Percentiles rank a stretch among this genome's conserved stretches.
phyloP scores from a whole-genome alignment of 2,888 invertebrate genomes.

The Lasius fuliginosus region DNA sequence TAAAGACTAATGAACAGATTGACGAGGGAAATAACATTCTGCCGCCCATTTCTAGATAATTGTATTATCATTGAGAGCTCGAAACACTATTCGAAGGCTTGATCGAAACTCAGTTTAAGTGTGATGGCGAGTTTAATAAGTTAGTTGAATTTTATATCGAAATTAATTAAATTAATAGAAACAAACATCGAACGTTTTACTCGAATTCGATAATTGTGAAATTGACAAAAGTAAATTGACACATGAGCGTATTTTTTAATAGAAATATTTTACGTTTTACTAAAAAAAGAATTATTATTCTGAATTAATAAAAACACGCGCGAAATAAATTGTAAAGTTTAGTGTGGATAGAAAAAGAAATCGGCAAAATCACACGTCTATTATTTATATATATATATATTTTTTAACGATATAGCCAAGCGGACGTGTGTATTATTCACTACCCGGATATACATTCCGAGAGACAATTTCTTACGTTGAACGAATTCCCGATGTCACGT shows the following conservation, averaged over 20 bases:
- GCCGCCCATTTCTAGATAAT: constrained; percentile 59
- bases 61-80: constrained; percentile 45
- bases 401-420: not conserved
- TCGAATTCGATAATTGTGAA: constrained; percentile 4
- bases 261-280: constrained; percentile 21
- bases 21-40: constrained; percentile 45
- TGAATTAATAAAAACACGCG: constrained; percentile 6
- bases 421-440: not conserved
- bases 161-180: constrained; percentile 23
- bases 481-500: constrained; percentile 18
- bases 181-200: constrained; percentile 21
- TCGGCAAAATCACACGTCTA: constrained; percentile 3
- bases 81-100: constrained; percentile 33
- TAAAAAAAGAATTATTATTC: constrained; percentile 19
- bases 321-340: constrained; percentile 32
- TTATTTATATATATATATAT: constrained; percentile 33
- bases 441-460: constrained; percentile 6
- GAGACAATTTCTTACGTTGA: constrained; percentile 14
- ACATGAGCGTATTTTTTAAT: not conserved
- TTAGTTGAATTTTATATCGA: constrained; percentile 37
- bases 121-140: constrained; percentile 19
- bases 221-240: constrained; percentile 10
- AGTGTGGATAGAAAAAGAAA: constrained; percentile 20
- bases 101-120: constrained; percentile 18
- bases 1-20: constrained; percentile 67